Percentiles rank a stretch among this genome's conserved stretches.
These are phyloP conservation scores for Lamellibrachia luymesi DNA, from an alignment of 1,140 invertebrate genomes.

Conservation along the genomic window DNA sequence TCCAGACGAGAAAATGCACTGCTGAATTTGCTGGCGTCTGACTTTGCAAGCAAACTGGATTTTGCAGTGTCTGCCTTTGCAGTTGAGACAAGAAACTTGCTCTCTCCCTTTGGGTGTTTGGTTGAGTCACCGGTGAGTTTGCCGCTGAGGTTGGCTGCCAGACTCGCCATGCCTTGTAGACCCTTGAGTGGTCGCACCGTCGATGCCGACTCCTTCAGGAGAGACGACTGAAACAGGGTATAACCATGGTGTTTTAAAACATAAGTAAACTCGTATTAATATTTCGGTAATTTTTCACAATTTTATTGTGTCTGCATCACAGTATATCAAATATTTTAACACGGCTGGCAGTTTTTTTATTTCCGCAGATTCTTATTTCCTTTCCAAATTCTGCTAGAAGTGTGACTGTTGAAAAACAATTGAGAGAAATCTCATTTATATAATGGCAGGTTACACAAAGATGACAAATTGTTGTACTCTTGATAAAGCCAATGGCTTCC, in stretches of 20 bases:
- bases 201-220: not conserved
- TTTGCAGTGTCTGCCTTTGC: not conserved
- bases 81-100: not conserved
- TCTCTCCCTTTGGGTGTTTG: not conserved
- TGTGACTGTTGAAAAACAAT: too few relatives aligned
- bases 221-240: not conserved
- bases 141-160: conserved; percentile 1
- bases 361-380: too few relatives aligned
- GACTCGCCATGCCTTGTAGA: conserved; percentile 7
- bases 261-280: not conserved
- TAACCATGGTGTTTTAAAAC: not conserved
- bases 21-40: not conserved
- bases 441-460: too few relatives aligned
- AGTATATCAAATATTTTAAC: not conserved
- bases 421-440: too few relatives aligned
- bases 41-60: not conserved
- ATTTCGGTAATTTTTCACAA: too few relatives aligned
- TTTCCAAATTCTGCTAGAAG: too few relatives aligned
- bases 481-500: too few relatives aligned
- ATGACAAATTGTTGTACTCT: too few relatives aligned
- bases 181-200: not conserved
- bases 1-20: not conserved
- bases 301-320: not conserved
- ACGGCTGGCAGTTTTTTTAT: too few relatives aligned
- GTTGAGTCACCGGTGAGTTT: not conserved